Evolutionary conservation across 53 echinoderm and acorn worm species (phyloP).

Genomic region (Temnopleurus reevesii): DNA sequence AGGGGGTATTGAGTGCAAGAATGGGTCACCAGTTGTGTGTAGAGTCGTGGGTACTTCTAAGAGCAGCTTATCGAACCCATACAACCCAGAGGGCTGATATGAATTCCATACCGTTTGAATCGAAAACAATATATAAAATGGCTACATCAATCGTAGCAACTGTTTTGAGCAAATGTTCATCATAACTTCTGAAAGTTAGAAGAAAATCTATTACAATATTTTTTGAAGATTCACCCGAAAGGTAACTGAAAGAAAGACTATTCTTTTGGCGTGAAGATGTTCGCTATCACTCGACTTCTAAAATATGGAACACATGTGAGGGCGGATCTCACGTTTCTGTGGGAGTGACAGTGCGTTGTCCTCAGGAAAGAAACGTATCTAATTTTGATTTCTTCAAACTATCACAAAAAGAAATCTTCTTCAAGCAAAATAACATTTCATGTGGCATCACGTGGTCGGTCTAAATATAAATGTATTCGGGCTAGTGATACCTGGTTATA

Average conservation of each 20-base stretch:
- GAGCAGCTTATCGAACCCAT: too few species aligned
- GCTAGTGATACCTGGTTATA: neutral
- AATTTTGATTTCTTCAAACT: neutral
- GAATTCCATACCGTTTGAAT: too few species aligned
- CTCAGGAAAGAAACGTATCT: neutral
- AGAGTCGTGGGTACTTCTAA: too few species aligned
- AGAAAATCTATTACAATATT: too few species aligned
- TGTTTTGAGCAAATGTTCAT: too few species aligned
- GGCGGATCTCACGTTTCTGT: conserved; percentile 9
- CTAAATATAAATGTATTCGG: neutral
- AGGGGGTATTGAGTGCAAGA: too few species aligned
- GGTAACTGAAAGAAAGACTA: neutral
- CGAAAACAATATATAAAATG: too few species aligned
- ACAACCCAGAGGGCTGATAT: too few species aligned
- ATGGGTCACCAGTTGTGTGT: too few species aligned
- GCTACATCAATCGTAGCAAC: too few species aligned
- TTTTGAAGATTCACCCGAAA: neutral
- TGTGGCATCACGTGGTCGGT: neutral
- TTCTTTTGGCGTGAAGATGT: neutral
- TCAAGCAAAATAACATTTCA: conserved; percentile 1
- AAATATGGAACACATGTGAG: neutral
- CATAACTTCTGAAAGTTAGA: too few species aligned
- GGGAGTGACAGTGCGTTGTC: neutral
- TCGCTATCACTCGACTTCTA: neutral
- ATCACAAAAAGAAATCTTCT: neutral